Evolutionary conservation across 2,888 invertebrate species (phyloP), one percentile per base, ranked within the genome.

Genomic region (Luffia ferchaultella): DNA sequence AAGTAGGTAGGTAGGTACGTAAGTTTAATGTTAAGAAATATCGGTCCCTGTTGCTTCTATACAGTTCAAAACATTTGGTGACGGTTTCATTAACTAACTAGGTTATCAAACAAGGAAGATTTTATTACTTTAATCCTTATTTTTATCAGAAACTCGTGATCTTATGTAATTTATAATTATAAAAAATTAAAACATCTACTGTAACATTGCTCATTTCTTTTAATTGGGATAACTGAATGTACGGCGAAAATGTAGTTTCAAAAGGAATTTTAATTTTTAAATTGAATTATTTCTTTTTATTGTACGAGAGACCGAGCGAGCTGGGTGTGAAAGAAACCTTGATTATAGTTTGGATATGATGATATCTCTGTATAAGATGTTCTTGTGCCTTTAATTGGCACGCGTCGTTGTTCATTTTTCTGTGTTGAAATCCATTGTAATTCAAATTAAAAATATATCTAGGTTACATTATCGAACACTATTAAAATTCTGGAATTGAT

Each of bases 351-450:
- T 64, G 73, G 79, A 80, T 80, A 77, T 76, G 76, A 79, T 80
- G 77, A 82, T 80, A 74, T 79, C 63, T 68, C 67, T 73, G 73
- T 80, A 82, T 79, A 82, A 79, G 74, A 71, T 82, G 82, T 82
- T 78, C 71, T 73, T 67, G 66, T 64, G 65, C 65, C 67, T 78
- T 80, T 83, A 83, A 83, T 83, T 83, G 82, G 82, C 79, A 76
- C 71, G 12, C 44, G 46, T 45, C 45, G 20, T 46, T 45, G 40
- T 50, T 16, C 17, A 16, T 7, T 20, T 46, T 41, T 19, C 45
- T 46, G 19, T 50, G 30, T 30, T 30, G 30, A 12, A 12, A 12
- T 12, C 30, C 5, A 12, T 30, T 30, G 30, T 12, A 30, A 30
- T 7, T 30, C 30, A 30, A 30, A 30, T 30, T 30, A 30, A 30